Evolutionary conservation across 2,888 invertebrate genomes (phyloP), one percentile per base, ranked within the genome.

Genomic region (Phasia obesa): DNA sequence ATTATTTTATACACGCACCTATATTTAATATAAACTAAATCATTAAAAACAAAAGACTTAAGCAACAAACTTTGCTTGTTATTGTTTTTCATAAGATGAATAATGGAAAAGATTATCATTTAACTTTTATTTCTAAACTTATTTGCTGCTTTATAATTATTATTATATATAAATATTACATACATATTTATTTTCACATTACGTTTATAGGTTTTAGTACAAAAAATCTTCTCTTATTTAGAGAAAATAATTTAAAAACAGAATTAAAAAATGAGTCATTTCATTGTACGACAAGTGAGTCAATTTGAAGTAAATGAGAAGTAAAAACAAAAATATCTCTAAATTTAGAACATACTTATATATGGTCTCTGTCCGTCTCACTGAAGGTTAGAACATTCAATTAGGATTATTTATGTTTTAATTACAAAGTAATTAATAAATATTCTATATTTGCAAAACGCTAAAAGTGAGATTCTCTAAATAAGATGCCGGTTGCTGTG

Each of bases 21-120:
- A 60, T 42, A 17, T 15, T 15, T 19, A 44, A 51, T 31, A 44
- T 21, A 51, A 65, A 27, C 64, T 6, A 11, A n/a, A 1, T 13
- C n/a, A 6, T 15, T 25, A n/a, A 70, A 70, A 78, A 78, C 82
- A 78, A 78, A 82, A 78, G 77, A 82, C 69, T 83, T 83, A 64
- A 65, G 59, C 51, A 70, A 65, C 70, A 71, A 79, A 27, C 74
- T 17, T 47, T 4, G 44, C n/a, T 21, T 25, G 44, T 44, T 19
- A 0, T 19, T 23, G 9, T 21, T 17, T 13, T 25, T 49, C 17
- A 51, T 57, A 44, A 42, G 27, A 13, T 21, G 62, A 64, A 70
- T 25, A 64, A 64, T 21, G 38, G 49, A 62, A 64, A 27, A 51
- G 15, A 31, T 65, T 73, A n/a, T 42, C 38, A 42, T 25, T 17